Conservation (phyloP, 2,888 invertebrate genomes). For the Eudasyphora cyanicolor region DNA sequence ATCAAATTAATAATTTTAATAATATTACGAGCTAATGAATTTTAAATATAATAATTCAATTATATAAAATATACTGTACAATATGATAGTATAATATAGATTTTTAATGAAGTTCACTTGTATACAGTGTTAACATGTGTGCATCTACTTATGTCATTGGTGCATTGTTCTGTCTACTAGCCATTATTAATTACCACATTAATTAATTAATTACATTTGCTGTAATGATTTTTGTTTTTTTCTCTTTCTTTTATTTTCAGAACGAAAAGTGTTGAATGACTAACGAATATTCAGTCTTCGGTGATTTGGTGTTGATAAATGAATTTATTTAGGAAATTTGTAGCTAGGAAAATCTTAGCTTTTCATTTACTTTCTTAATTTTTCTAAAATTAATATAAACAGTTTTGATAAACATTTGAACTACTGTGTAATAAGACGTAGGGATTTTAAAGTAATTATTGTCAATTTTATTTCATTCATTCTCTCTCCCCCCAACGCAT, state of each 20-base stretch:
- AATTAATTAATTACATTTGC: background rate
- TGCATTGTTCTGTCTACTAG: too few relatives aligned
- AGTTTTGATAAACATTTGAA: too few relatives aligned
- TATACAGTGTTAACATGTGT: background rate
- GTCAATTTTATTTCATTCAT: background rate
- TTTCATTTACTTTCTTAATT: background rate
- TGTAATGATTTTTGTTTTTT: background rate
- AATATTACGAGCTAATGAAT: background rate
- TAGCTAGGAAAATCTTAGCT: background rate
- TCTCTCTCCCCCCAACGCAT: too few relatives aligned
- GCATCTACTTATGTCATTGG: too few relatives aligned
- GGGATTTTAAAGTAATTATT: background rate
- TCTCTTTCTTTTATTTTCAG: slow-evolving; percentile 68
- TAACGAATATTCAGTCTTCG: slow-evolving; percentile 68
- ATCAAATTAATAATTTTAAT: background rate
- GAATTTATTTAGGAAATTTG: background rate
- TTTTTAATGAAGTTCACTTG: slow-evolving; percentile 11
- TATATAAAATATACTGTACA: background rate
- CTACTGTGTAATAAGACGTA: background rate
- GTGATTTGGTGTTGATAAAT: slow-evolving; percentile 26
- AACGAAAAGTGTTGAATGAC: slow-evolving; percentile 75
- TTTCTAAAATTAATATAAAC: background rate
- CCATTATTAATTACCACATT: background rate
- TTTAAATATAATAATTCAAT: background rate
- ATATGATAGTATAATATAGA: slow-evolving; percentile 15